Conservation (phyloP, 2,797 vertebrate genomes). For the Tokudaia muenninki region DNA sequence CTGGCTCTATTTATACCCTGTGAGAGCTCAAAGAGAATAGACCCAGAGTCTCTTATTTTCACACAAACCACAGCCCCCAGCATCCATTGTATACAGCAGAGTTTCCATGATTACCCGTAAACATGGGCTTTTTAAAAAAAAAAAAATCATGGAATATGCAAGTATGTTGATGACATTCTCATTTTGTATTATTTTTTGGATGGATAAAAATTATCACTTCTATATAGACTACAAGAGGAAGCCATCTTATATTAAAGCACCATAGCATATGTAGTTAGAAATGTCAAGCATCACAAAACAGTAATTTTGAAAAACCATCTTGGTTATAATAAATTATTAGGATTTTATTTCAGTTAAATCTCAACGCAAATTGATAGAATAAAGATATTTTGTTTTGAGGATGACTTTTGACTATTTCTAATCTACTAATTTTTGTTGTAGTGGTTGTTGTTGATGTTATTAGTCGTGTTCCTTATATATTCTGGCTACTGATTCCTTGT, state of each 20-base stretch:
- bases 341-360: not conserved
- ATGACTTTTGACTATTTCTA: not conserved
- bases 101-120: not conserved
- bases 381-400: not conserved
- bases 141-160: not conserved
- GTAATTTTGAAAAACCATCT: conserved; percentile 27
- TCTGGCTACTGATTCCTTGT: not conserved
- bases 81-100: not conserved
- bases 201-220: not conserved
- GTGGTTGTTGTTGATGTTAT: not conserved
- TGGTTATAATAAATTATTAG: not conserved
- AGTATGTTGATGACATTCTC: not conserved
- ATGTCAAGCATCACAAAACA: conserved; percentile 23
- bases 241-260: conserved; percentile 5
- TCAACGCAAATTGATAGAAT: conserved; percentile 38
- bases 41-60: not conserved
- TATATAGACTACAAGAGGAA: not conserved
- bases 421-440: not conserved
- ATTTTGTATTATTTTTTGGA: conserved; percentile 29
- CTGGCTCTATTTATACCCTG: not conserved
- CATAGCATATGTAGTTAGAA: conserved; percentile 16
- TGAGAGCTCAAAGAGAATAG: not conserved
- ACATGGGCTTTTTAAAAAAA: not conserved
- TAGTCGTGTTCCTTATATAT: not conserved
- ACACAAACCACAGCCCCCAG: not conserved